phyloP scores from a whole-genome alignment of 2,797 vertebrate species.

The Enteromius fasciolatus region DNA sequence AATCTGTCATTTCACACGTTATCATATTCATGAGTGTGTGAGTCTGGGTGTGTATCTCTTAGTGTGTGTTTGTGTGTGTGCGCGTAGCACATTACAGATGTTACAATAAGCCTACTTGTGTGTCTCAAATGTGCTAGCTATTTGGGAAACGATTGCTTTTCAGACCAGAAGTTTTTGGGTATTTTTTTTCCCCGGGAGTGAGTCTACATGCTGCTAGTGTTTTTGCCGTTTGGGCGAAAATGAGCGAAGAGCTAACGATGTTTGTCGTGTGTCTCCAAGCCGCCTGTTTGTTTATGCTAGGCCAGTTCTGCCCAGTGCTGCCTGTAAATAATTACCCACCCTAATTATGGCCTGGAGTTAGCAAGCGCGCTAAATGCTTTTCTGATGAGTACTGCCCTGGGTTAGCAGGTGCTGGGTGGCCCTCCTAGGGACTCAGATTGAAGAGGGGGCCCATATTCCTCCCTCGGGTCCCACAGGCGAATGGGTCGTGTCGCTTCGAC shows the following conservation, averaged over 20 bases:
- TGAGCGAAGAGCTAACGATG: constrained; percentile 84
- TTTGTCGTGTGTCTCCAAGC: constrained; percentile 88
- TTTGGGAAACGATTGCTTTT: constrained; percentile 60
- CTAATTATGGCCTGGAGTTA: constrained; percentile 99
- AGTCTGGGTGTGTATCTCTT: constrained; percentile 33
- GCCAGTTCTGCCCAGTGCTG: constrained; percentile 97
- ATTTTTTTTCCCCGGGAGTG: constrained; percentile 54
- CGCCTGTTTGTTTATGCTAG: constrained; percentile 99
- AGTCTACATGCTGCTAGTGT: constrained; percentile 63
- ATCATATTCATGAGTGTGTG: constrained; percentile 77
- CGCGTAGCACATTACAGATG: constrained; percentile 47
- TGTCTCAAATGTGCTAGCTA: constrained; percentile 55
- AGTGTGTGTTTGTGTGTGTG: constrained; percentile 18
- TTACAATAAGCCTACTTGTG: constrained; percentile 56
- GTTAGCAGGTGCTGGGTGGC: constrained; percentile 98
- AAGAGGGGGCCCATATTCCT: constrained; percentile 82
- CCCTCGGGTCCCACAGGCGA: constrained; percentile 52
- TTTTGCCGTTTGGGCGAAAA: constrained; percentile 60
- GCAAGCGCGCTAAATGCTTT: constrained; percentile 94
- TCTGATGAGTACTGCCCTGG: constrained; percentile 94
- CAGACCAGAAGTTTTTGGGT: constrained; percentile 58
- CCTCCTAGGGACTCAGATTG: constrained; percentile 99
- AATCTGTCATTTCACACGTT: constrained; percentile 85
- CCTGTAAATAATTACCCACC: constrained; percentile 99
- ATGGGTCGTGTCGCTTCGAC: constrained; percentile 48